Base-by-base conservation (phyloP, 2,113 vertebrate genomes). In the Eurypyga helias region DNA sequence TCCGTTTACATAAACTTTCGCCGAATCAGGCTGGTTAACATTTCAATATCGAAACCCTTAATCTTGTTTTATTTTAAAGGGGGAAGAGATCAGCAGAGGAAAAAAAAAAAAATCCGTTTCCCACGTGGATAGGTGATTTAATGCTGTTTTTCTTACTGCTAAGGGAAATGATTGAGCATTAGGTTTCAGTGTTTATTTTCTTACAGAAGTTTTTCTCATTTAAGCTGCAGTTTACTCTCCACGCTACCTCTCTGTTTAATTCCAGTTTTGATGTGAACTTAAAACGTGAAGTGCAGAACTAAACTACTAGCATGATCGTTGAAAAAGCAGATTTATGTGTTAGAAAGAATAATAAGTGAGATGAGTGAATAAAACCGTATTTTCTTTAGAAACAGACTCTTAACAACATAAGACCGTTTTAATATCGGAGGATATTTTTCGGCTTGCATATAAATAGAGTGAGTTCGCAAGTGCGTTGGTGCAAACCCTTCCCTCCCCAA, bases 121-220 rank as follows among this genome's bases (percentile, higher is more conserved):
- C 98, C 98, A 98, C 96, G 97, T 98, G 98, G 97, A 95, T 93
- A 77, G 87, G 94, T 98, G 98, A 98, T 98, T 98, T 98, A 98
- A 97, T 89, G 95, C 96, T 98, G 97, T 98, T 98, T 98, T 98
- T 93, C 98, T 98, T 98, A 85, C 98, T 98, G 97, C 94, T 97
- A 49, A 83, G 95, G 96, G 97, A 98, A 98, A 98, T 98, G 98
- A 98, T 98, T 96, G 98, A 98, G 98, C 95, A 95, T 98, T 98
- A 90, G 95, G 97, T 98, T 98, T 98, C 98, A 95, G 36, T 98
- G 98, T 98, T 99, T 98, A 98, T 98, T 98, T 98, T 98, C 96
- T 97, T 98, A 96, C 98, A 98, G 97, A 98, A 98, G 98, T 98
- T 98, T 98, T 98, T 98, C 98, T 98, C 98, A 98, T 98, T 98